Evolutionary conservation across 2,113 vertebrate species (phyloP).

Genomic region (Heterocephalus glaber): DNA sequence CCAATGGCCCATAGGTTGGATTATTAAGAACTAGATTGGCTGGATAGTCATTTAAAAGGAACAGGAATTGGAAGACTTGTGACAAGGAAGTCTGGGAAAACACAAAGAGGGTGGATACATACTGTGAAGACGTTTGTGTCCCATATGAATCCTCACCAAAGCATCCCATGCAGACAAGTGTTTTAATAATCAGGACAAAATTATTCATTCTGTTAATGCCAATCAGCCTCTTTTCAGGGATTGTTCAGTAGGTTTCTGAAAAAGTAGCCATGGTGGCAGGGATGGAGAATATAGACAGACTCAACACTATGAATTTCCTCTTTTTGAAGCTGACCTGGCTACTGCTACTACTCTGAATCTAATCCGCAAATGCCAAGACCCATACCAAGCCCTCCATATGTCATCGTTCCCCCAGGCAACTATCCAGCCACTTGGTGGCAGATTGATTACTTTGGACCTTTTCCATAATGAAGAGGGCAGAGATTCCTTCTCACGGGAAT

Average conservation of each 20-base stretch:
- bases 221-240: neutral
- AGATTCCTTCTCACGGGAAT: neutral
- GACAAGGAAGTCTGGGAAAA: neutral
- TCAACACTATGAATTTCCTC: neutral
- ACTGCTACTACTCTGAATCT: neutral
- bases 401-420: neutral
- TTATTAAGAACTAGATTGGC: neutral
- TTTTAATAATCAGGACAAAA: neutral
- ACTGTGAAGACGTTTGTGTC: neutral
- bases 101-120: neutral
- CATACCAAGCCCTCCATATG: neutral
- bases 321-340: neutral
- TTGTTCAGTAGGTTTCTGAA: neutral
- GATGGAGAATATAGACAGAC: neutral
- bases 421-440: neutral
- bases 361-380: neutral
- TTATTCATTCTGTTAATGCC: neutral
- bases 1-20: neutral
- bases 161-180: no score
- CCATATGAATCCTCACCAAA: neutral
- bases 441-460: neutral
- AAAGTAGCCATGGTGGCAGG: neutral
- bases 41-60: neutral
- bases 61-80: neutral
- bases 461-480: neutral